Percentiles rank a stretch among this genome's conserved stretches.
These are phyloP conservation scores for Cerceris ruficornis DNA, from an alignment of 2,888 invertebrate species.

Conservation along the genomic window DNA sequence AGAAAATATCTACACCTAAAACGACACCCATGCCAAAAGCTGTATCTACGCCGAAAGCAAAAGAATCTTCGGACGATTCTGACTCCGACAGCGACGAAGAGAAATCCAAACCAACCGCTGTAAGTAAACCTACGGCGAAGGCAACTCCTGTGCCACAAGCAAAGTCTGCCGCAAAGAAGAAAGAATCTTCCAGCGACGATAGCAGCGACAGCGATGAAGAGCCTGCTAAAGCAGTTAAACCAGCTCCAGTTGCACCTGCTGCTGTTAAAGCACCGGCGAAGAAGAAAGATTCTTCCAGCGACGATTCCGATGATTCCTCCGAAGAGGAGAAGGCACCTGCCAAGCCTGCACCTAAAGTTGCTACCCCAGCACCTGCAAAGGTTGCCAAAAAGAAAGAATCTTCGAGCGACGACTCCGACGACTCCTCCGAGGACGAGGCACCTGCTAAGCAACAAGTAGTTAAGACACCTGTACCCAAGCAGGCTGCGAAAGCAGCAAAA, in stretches of 20 bases:
- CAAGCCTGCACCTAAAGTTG: conserved; percentile 37
- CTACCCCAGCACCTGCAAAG: conserved; percentile 37
- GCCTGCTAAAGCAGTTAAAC: conserved; percentile 48
- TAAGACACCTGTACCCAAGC: conserved; percentile 54
- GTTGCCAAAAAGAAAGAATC: conserved; percentile 61
- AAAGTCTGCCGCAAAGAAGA: conserved; percentile 65
- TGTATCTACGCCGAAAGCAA: conserved; percentile 54
- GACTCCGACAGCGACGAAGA: conserved; percentile 80
- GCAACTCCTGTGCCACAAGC: conserved; percentile 33
- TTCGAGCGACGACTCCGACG: conserved; percentile 74
- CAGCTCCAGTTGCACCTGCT: conserved; percentile 14
- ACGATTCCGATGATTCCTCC: conserved; percentile 55
- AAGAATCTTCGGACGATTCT: conserved; percentile 71
- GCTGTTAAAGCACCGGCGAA: conserved; percentile 53
- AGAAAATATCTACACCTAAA: conserved; percentile 30
- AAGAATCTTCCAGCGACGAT: conserved; percentile 80
- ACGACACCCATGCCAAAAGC: conserved; percentile 39
- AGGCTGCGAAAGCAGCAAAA: conserved; percentile 46
- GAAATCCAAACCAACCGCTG: conserved; percentile 67
- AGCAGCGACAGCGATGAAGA: conserved; percentile 58
- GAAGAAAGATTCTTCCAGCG: conserved; percentile 60
- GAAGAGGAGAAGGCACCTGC: conserved; percentile 61
- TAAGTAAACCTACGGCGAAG: conserved; percentile 36
- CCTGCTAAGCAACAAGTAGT: conserved; percentile 44
- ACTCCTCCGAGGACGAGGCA: conserved; percentile 77